Evolutionary conservation across 2,888 invertebrate species (phyloP).

Genomic region (Horisme vitalbata): DNA sequence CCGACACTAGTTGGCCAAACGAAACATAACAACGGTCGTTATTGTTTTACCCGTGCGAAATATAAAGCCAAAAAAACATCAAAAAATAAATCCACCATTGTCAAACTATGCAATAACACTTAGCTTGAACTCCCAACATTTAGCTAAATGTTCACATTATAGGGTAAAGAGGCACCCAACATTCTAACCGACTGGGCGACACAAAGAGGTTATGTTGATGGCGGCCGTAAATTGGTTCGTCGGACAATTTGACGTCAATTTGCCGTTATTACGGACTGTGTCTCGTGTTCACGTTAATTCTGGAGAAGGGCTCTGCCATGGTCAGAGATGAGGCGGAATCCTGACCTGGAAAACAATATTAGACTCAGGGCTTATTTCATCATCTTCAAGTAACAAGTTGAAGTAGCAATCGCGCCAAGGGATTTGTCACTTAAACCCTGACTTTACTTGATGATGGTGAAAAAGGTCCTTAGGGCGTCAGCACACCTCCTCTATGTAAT

Average conservation of each 20-base stretch:
- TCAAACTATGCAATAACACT: neutral
- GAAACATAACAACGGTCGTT: too few species aligned
- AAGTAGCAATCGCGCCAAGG: too few species aligned
- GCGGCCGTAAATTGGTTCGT: constrained; percentile 32
- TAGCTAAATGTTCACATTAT: constrained; percentile 3
- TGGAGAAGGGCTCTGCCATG: neutral
- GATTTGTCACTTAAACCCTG: too few species aligned
- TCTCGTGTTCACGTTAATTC: constrained; percentile 28
- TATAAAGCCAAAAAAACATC: too few species aligned
- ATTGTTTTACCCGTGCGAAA: too few species aligned
- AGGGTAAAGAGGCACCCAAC: neutral
- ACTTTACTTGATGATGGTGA: too few species aligned
- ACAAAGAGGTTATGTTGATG: constrained; percentile 31
- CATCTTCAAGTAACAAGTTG: too few species aligned
- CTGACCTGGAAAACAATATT: too few species aligned
- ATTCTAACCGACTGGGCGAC: constrained; percentile 9
- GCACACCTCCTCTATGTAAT: too few species aligned
- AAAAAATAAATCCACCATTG: neutral
- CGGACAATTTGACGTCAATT: constrained; percentile 36
- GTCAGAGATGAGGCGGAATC: constrained; percentile 1
- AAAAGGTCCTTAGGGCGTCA: too few species aligned
- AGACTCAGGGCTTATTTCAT: too few species aligned
- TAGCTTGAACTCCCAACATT: neutral
- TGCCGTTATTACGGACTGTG: constrained; percentile 33
- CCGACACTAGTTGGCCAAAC: too few species aligned